These are phyloP conservation scores for Xenopus petersii DNA, from an alignment of 2,797 vertebrate species.

Conservation along the genomic window DNA sequence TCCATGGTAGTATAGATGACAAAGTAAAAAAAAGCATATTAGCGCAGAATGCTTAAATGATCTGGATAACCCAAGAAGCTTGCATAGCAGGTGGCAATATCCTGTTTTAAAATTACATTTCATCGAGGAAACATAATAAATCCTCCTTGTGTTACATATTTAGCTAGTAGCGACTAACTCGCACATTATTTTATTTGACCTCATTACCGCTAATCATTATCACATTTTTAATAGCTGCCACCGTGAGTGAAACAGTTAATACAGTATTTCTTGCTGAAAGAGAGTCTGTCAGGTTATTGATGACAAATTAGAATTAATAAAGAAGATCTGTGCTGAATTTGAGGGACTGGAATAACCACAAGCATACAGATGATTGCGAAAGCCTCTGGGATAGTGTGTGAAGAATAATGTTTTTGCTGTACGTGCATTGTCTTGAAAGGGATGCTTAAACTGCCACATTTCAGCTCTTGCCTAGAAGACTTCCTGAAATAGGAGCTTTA, in stretches of 20 bases:
- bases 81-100: conserved; percentile 72
- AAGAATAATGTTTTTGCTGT: conserved; percentile 76
- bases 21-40: conserved; percentile 73
- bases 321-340: conserved; percentile 75
- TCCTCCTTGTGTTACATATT: conserved; percentile 72
- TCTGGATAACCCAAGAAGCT: conserved; percentile 66
- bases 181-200: conserved; percentile 76
- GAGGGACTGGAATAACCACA: conserved; percentile 65
- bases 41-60: conserved; percentile 67
- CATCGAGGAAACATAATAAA: conserved; percentile 76
- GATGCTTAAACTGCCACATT: conserved; percentile 72
- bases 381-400: conserved; percentile 73
- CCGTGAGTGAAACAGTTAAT: conserved; percentile 75
- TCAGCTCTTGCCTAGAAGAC: conserved; percentile 72
- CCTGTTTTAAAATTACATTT: conserved; percentile 82
- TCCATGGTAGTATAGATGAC: conserved; percentile 61
- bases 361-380: conserved; percentile 67
- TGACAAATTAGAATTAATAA: conserved; percentile 86
- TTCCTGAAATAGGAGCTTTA: conserved; percentile 73
- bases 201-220: conserved; percentile 80
- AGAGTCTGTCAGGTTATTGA: conserved; percentile 82
- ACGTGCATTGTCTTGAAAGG: conserved; percentile 72
- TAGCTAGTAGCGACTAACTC: conserved; percentile 71
- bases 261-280: conserved; percentile 75
- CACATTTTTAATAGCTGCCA: conserved; percentile 77